These are phyloP conservation scores for Pristis pectinata DNA, from an alignment of 2,797 vertebrate species.

Conservation along the genomic window DNA sequence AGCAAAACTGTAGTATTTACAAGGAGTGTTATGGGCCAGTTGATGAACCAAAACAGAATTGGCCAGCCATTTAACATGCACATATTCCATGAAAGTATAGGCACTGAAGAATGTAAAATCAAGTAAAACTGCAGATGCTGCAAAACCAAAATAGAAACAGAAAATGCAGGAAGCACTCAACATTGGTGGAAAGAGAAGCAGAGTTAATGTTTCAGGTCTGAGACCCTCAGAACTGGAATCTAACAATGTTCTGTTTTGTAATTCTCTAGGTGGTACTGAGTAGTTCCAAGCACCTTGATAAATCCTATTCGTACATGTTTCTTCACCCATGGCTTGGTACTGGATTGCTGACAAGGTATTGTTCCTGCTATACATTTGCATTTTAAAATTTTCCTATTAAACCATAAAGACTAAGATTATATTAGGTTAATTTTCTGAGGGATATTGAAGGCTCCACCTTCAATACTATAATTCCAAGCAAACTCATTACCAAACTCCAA, in stretches of 20 bases:
- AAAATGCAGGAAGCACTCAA: too few relatives aligned
- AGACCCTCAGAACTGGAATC: not conserved
- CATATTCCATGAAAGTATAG: not conserved
- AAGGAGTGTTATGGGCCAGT: not conserved
- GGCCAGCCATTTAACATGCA: not conserved
- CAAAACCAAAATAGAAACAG: too few relatives aligned
- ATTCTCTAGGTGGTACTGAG: constrained; percentile 63
- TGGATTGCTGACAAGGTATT: constrained; percentile 87
- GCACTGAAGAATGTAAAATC: too few relatives aligned
- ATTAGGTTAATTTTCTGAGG: not conserved
- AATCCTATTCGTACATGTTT: constrained; percentile 71
- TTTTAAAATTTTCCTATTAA: not conserved
- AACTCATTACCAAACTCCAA: too few relatives aligned
- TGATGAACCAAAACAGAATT: not conserved
- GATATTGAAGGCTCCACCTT: not conserved
- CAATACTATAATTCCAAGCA: too few relatives aligned
- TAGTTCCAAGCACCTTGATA: constrained; percentile 76
- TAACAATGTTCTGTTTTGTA: not conserved
- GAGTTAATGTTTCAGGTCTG: too few relatives aligned
- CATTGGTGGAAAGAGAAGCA: too few relatives aligned
- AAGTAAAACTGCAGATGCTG: not conserved
- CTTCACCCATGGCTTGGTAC: constrained; percentile 87
- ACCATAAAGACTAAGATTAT: not conserved
- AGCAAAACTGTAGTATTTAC: not conserved
- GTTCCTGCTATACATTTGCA: not conserved